Conservation (phyloP, 2,113 vertebrate genomes). For the Beaufortia kweichowensis region DNA sequence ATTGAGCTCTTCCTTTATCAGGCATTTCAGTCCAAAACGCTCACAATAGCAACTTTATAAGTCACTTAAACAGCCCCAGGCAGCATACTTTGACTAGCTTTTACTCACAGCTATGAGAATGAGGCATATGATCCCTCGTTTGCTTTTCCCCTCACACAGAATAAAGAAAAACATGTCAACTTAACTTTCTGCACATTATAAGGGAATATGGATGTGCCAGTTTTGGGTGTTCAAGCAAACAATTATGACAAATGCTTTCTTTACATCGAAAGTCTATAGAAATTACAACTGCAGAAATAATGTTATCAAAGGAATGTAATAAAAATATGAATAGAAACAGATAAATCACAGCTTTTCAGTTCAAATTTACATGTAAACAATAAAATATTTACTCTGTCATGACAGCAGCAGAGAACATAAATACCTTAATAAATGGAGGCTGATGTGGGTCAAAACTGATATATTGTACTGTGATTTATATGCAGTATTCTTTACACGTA, state of each 20-base stretch:
- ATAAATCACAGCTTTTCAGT: too few species aligned
- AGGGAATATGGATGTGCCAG: not conserved
- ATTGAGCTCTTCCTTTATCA: slow-evolving; percentile 10
- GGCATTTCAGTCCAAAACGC: slow-evolving; percentile 20
- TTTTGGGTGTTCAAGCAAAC: not conserved
- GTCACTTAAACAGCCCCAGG: slow-evolving; percentile 45
- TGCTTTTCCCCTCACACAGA: not conserved
- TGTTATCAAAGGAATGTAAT: too few species aligned
- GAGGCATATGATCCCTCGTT: not conserved
- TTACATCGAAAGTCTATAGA: not conserved
- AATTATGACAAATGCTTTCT: not conserved
- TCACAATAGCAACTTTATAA: slow-evolving; percentile 52
- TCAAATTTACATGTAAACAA: too few species aligned
- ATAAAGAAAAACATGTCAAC: not conserved
- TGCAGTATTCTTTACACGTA: too few species aligned
- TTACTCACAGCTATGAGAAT: slow-evolving; percentile 50
- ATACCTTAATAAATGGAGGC: too few species aligned
- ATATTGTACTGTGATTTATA: too few species aligned
- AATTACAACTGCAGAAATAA: too few species aligned
- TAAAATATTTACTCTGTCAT: not conserved
- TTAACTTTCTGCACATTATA: not conserved
- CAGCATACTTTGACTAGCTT: slow-evolving; percentile 47
- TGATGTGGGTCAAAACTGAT: too few species aligned
- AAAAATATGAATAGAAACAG: too few species aligned
- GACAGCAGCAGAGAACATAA: too few species aligned